Evolutionary conservation across 1,140 invertebrate species (phyloP), one percentile per base, ranked within the genome.

Genomic region (Lerema accius): DNA sequence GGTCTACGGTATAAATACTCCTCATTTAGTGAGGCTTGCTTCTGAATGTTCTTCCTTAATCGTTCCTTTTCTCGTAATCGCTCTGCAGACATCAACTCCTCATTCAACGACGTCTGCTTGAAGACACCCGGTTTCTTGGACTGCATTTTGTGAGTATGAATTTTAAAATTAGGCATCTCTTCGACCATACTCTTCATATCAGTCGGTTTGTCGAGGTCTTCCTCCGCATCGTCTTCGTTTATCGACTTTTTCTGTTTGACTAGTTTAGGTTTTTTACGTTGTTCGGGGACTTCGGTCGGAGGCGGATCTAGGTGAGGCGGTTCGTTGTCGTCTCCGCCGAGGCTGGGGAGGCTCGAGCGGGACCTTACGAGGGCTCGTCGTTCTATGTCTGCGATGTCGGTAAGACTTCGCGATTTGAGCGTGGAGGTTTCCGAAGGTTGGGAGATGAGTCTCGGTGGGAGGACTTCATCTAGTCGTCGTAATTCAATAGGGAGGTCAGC

Each of bases 101-200:
- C 97, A 80, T 97, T 97, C 63, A 98, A 92, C 0, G 96, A 97
- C 60, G 94, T 95, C 78, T 98, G 97, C 76, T 98, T 97, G 55
- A 96, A 93, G 10, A 97, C 94, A 35, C 92, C 93, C 15, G 93
- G 93, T 51, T 86, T 90, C 63, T 92, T 92, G 51, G 91, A 92
- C 15, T 89, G 78, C 58, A 84, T 55, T 59, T 80, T 82, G 37
- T 83, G 79, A 5, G 87, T 85, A 42, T 91, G 88, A 55, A 91
- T 83, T 87, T 93, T 93, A 65, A 93, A 93, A 69, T 94, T 93
- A 35, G 93, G 93, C 73, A 93, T 84, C 75, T 92, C 91, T 77
- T 92, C 93, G 11, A 93, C 92, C 48, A 93, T 78, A 75, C 92
- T 91, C 71, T 92, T 92, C 93, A 94, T 94, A 65, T 94, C 94